Evolutionary conservation across 2,888 invertebrate species (phyloP), one percentile per base, ranked within the genome.

Genomic region (Incurvaria masculella): DNA sequence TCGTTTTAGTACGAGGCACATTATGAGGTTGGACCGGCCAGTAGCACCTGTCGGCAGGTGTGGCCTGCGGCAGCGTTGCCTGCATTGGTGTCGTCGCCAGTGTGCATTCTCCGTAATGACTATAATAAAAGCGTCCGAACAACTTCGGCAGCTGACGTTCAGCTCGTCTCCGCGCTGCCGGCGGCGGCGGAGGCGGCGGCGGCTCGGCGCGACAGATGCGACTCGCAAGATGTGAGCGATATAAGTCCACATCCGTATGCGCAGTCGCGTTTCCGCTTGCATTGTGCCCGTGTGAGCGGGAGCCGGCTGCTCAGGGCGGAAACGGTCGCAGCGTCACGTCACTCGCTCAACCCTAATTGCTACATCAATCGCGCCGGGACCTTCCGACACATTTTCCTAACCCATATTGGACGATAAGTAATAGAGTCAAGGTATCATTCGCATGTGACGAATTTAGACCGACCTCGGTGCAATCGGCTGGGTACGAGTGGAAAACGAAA

Each of bases 11-110:
- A 27, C 10, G 27, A 10, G 27, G 27, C 8, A 10, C 17, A 39
- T 39, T n/a, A 42, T 42, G 42, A 42, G 20, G 8, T 14, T 14
- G 4, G 42, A 8, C 11, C 18, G 23, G 5, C 18, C 23, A 4
- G 52, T 49, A 55, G 55, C 72, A 74, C 71, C 72, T 71, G 73
- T 65, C 71, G 76, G 65, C 76, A 76, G 76, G 74, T 76, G 33
- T 33, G 11, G 14, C 33, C 33, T n/a, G 11, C 33, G 33, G 4
- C n/a, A n/a, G n/a, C n/a, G n/a, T n/a, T n/a, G n/a, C n/a, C n/a
- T n/a, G n/a, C n/a, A n/a, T n/a, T n/a, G 14, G 33, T 6, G 5
- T 10, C 4, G 23, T 23, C 14, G 14, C 33, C 33, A 33, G 33
- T 33, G n/a, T 14, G 23, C 23, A 10, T 23, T 23, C 33, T 14